Evolutionary conservation across 2,797 vertebrate species (phyloP), one percentile per base, ranked within the genome.

Genomic region (Pitangus sulphuratus): DNA sequence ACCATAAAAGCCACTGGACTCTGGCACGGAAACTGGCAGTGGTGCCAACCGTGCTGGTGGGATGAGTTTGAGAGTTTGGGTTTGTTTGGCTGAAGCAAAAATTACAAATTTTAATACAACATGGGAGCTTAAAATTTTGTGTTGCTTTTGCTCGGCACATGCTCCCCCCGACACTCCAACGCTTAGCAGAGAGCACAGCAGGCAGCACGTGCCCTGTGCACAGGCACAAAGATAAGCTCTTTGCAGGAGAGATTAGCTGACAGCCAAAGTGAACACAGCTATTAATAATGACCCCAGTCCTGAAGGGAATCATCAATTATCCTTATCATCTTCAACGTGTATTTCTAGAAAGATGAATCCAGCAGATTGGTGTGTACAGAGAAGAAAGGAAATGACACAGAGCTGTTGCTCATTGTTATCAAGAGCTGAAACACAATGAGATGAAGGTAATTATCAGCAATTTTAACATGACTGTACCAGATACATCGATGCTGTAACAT

Each of bases 11-110:
- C 40, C 7, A 33, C 1, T 0, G 3, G 57, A 5, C 26, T 57
- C 44, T 1, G 21, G 51, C 21, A 26, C 0, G 0, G 33, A 11
- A 44, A 22, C 24, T 12, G 18, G 1, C 11, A 2, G 33, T 0
- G 31, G 31, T 20, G 15, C 11, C 2, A 3, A 1, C 15, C 26
- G 1, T 4, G 15, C 12, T 6, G 14, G 15, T 2, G 11, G 35
- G 26, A 20, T 11, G 54, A 58, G 53, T 24, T 53, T 37, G 51
- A 60, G 35, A 44, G 47, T n/a, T 68, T 19, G 35, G 10, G 7
- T 54, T 47, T 33, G 33, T 35, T 60, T 12, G 25, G 22, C 26
- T 42, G 70, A 54, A 54, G 68, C 2, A 53, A 62, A 78, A 45
- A 1, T 12, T 20, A 28, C 19, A 20, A 57, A 66, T 35, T 1